A percentile compares a stretch with the other conserved stretches of the same genome.
phyloP scores from a whole-genome alignment of 2,797 vertebrate genomes.

The Cirrhinus molitorella region DNA sequence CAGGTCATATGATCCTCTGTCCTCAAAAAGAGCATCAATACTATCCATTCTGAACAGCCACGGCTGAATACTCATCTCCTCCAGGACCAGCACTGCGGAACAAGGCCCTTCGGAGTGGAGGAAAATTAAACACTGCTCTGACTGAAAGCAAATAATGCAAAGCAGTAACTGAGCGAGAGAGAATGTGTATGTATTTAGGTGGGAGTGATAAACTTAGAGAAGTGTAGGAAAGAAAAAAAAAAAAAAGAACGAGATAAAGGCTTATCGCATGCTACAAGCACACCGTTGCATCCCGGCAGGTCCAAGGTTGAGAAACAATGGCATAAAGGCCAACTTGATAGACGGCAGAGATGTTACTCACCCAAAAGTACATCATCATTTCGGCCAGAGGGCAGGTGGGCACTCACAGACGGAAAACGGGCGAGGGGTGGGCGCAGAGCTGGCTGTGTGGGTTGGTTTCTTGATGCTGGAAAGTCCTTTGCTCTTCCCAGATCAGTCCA shows the following conservation, averaged over 20 bases:
- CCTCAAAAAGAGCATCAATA: conserved; percentile 60
- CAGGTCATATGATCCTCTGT: conserved; percentile 60
- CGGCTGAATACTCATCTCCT: conserved; percentile 53
- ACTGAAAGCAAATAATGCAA: conserved; percentile 43
- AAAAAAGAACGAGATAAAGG: conserved; percentile 25
- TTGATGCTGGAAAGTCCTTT: conserved; percentile 54
- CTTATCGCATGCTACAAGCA: conserved; percentile 17
- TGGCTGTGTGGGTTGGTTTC: conserved; percentile 30
- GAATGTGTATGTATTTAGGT: conserved; percentile 26
- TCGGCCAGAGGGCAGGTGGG: conserved; percentile 63
- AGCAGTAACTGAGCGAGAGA: conserved; percentile 4
- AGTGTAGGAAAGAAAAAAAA: conserved; percentile 20
- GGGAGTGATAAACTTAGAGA: conserved; percentile 59
- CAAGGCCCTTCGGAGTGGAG: conserved; percentile 54
- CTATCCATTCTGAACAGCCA: conserved; percentile 60
- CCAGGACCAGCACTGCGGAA: conserved; percentile 55
- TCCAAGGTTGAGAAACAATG: conserved; percentile 30
- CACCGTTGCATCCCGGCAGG: conserved; percentile 27
- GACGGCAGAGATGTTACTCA: conserved; percentile 61
- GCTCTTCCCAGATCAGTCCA: conserved; percentile 53
- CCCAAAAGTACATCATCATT: conserved; percentile 76
- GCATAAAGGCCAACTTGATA: conserved; percentile 46
- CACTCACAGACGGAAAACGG: conserved; percentile 51
- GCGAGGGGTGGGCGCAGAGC: conserved; percentile 34
- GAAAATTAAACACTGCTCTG: conserved; percentile 54